Conservation (phyloP, 2,113 vertebrate genomes). For the Ellobius talpinus region DNA sequence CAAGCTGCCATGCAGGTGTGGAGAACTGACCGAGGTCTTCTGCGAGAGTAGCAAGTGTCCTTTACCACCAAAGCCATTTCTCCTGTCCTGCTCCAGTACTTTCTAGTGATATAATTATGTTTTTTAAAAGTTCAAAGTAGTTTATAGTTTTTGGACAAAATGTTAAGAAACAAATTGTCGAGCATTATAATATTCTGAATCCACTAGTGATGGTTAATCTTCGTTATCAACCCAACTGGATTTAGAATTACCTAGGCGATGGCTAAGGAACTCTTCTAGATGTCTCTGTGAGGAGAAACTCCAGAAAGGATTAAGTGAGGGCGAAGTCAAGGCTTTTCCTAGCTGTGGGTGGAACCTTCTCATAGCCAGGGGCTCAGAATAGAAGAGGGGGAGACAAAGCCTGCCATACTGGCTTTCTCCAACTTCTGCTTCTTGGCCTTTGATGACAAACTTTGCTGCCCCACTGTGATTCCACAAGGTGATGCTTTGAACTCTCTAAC, state of each 20-base stretch:
- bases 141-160: slow-evolving; percentile 13
- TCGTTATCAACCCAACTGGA: neutral
- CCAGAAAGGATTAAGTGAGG: too few species aligned
- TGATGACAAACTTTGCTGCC: neutral
- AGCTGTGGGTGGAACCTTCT: neutral
- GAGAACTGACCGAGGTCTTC: neutral
- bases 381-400: neutral
- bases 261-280: neutral
- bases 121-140: slow-evolving; percentile 23
- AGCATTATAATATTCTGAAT: neutral
- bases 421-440: neutral
- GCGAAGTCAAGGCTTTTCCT: too few species aligned
- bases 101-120: slow-evolving; percentile 20
- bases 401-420: neutral
- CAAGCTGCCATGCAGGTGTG: neutral
- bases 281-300: neutral
- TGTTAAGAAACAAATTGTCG: neutral
- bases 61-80: neutral
- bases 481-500: neutral
- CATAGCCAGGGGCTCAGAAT: neutral
- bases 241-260: neutral
- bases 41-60: neutral
- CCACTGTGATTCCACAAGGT: neutral
- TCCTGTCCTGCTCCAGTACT: neutral
- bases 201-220: neutral